Evolutionary conservation across 2,113 vertebrate genomes (phyloP).

Genomic region (Menidia beryllina): DNA sequence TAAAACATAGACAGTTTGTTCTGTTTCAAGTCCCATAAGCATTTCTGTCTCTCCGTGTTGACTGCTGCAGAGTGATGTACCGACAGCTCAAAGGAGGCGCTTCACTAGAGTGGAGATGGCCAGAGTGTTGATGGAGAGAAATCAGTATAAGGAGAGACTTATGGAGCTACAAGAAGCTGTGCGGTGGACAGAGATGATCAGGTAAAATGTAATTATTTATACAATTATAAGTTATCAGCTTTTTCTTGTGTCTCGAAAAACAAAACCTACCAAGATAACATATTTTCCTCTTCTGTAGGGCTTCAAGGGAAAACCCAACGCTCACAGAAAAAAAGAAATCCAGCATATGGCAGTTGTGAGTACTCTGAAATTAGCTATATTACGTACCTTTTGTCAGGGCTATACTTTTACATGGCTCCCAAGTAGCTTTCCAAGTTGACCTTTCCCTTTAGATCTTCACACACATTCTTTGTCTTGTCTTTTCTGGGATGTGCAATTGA

Average conservation of each 20-base stretch:
- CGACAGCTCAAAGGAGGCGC: conserved; percentile 94
- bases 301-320: conserved; percentile 94
- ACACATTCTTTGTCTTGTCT: conserved; percentile 48
- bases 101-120: conserved; percentile 99
- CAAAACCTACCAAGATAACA: neutral
- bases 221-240: no score
- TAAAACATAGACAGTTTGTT: neutral
- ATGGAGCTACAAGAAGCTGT: conserved; percentile 99
- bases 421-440: conserved; percentile 1
- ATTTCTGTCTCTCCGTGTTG: no score
- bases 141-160: conserved; percentile 97
- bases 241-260: neutral
- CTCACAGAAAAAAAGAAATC: conserved; percentile 97
- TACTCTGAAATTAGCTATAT: conserved; percentile 1
- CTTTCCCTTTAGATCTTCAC: conserved; percentile 31
- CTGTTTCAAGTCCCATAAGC: no score
- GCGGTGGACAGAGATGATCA: conserved; percentile 99
- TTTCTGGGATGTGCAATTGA: conserved; percentile 63
- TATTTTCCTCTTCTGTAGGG: conserved; percentile 78
- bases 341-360: conserved; percentile 99
- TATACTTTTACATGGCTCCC: neutral
- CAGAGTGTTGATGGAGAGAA: conserved; percentile 96
- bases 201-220: no score
- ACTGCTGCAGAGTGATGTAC: conserved; percentile 89
- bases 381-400: neutral